A percentile compares a stretch with the other conserved stretches of the same genome.
These are phyloP conservation scores for Nesidiocoris tenuis DNA, from an alignment of 2,888 invertebrate species.

Conservation along the genomic window DNA sequence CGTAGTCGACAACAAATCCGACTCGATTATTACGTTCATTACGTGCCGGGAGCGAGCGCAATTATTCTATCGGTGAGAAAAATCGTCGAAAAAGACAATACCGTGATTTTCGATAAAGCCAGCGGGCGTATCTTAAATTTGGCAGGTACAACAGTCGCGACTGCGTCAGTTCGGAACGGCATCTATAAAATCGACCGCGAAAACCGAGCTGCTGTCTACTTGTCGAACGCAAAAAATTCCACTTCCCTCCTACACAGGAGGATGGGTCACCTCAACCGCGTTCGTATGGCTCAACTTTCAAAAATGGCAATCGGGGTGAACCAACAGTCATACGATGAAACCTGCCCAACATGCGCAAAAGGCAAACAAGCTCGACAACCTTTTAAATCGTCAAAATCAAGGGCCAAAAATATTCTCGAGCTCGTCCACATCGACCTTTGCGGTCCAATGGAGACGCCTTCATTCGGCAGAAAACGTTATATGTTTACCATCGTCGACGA, in stretches of 20 bases:
- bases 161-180: not conserved
- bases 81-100: conserved; percentile 5
- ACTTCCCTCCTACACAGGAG: not conserved
- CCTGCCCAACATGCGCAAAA: not conserved
- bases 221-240: not conserved
- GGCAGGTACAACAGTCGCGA: conserved; percentile 1
- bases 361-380: not conserved
- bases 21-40: conserved; percentile 7
- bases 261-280: conserved; percentile 1
- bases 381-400: not conserved
- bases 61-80: conserved; percentile 15
- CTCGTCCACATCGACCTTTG: conserved; percentile 13
- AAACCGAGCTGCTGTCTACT: too few relatives aligned
- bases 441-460: conserved; percentile 24
- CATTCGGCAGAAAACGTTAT: not conserved
- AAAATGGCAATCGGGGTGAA: not conserved
- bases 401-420: not conserved
- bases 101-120: conserved; percentile 8
- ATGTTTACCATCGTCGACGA: conserved; percentile 29
- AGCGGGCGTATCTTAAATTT: not conserved
- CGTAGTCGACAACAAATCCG: not conserved
- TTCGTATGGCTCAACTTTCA: not conserved
- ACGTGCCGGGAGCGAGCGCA: conserved; percentile 8
- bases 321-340: not conserved
- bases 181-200: too few relatives aligned